A percentile compares a stretch with the other conserved stretches of the same genome.
Conservation (phyloP, 2,797 vertebrate genomes). For the Pseudochirops cupreus region DNA sequence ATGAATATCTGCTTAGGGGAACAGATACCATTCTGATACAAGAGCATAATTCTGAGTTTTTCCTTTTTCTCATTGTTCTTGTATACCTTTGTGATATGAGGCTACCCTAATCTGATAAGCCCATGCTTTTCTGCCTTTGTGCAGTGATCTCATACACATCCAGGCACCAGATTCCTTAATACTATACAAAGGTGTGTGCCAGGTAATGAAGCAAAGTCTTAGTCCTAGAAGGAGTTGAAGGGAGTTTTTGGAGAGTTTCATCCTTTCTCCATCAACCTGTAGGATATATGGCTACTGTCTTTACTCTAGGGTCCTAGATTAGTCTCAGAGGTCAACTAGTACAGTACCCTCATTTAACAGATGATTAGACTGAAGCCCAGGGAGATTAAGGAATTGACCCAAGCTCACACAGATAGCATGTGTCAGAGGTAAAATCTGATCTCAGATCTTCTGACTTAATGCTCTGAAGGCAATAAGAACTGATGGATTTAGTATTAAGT, state of each 20-base stretch:
- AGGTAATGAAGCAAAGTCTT: background rate
- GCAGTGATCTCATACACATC: background rate
- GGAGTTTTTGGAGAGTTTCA: background rate
- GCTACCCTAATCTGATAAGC: background rate
- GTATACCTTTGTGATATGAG: background rate
- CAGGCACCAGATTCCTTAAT: background rate
- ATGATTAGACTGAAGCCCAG: background rate
- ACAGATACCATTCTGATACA: background rate
- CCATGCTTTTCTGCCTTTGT: background rate
- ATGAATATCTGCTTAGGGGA: background rate
- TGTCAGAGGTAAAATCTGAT: background rate
- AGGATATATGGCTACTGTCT: background rate
- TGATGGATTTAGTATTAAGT: constrained; percentile 16
- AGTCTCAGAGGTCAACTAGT: background rate
- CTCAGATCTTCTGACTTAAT: no score
- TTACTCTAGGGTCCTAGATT: background rate
- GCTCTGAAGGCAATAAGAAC: background rate
- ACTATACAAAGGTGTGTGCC: background rate
- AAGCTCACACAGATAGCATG: background rate
- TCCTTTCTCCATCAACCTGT: background rate
- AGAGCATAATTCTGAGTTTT: background rate
- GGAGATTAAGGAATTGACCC: no score
- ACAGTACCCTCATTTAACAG: background rate
- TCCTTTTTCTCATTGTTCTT: background rate
- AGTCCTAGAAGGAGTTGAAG: background rate